Percentiles rank a stretch among this genome's conserved stretches.
Conservation (phyloP, 92 coral and sea anemone genomes). For the Phenganax subtilis region DNA sequence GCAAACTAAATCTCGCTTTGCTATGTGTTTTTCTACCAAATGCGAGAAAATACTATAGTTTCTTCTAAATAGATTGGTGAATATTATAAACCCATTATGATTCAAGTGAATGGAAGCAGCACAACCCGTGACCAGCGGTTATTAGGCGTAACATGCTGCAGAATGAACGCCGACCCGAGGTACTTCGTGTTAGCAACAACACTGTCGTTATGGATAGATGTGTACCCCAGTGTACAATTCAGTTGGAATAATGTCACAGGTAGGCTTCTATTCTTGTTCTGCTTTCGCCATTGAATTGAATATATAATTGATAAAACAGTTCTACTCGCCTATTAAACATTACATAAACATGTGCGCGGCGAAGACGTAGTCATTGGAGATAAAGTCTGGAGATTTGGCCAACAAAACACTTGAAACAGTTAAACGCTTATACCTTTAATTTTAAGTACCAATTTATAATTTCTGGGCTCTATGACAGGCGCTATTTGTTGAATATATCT, state of each 20-base stretch:
- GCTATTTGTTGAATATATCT: too few relatives aligned
- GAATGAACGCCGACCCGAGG: conserved; percentile 26
- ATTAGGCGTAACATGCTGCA: conserved; percentile 33
- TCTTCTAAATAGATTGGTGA: conserved; percentile 19
- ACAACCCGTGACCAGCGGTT: conserved; percentile 33
- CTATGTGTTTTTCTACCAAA: too few relatives aligned
- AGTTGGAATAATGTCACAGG: conserved; percentile 30
- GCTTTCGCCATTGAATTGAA: background rate
- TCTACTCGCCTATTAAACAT: too few relatives aligned
- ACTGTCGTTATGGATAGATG: conserved; percentile 30
- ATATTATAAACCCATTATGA: conserved; percentile 15
- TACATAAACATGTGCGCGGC: background rate
- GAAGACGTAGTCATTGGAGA: background rate
- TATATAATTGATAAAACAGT: too few relatives aligned
- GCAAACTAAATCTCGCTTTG: too few relatives aligned
- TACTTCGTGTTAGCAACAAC: conserved; percentile 36
- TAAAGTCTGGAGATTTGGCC: background rate
- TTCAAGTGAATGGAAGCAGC: conserved; percentile 37
- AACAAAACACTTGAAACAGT: too few relatives aligned
- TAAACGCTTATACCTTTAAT: too few relatives aligned
- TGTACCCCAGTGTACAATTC: conserved; percentile 30
- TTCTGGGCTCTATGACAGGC: too few relatives aligned
- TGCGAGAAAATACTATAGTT: background rate
- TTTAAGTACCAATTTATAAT: too few relatives aligned
- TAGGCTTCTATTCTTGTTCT: conserved; percentile 6